Evolutionary conservation across 2,888 invertebrate species (phyloP), one percentile per base, ranked within the genome.

Genomic region (Germaria angustata): DNA sequence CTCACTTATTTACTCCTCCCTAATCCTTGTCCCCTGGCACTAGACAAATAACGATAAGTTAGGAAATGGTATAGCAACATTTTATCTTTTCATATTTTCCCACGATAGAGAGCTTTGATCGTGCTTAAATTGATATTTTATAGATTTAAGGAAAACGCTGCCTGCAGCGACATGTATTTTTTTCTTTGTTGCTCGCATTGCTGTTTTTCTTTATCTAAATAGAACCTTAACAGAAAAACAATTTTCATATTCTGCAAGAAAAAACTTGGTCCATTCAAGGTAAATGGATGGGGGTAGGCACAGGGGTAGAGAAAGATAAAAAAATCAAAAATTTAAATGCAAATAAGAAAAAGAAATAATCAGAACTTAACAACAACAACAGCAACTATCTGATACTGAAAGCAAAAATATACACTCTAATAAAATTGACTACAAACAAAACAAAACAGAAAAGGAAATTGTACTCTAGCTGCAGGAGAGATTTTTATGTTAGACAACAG

Each of bases 41-140:
- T 24, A 41, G 44, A 53, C 44, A 65, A 66, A 73, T 65, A 59
- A 69, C 65, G 57, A 59, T 66, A 46, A 76, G 55, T 36, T 55
- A 51, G 49, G n/a, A 53, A 39, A 36, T 36, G 0, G 24, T 46
- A n/a, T 13, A 69, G 68, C 72, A 68, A 68, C 41, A 73, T 81
- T 77, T 63, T 63, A 76, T 75, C 4, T 55, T 72, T 36, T n/a
- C 46, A 63, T 69, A 82, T 79, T 82, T 82, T 82, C 82, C 82
- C 82, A 82, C 82, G 82, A 79, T 82, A 75, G 66, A 66, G 66
- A 79, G 59, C 66, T 75, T 82, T 79, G 82, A 82, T 82, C 82
- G 82, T 82, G 82, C 82, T 82, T 82, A 82, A 82, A 82, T 82
- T 82, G 82, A 82, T 82, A 82, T 82, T 82, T 82, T 82, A 82